Conservation (phyloP, 2,797 vertebrate genomes). For the Micropoecilia bifurca region DNA sequence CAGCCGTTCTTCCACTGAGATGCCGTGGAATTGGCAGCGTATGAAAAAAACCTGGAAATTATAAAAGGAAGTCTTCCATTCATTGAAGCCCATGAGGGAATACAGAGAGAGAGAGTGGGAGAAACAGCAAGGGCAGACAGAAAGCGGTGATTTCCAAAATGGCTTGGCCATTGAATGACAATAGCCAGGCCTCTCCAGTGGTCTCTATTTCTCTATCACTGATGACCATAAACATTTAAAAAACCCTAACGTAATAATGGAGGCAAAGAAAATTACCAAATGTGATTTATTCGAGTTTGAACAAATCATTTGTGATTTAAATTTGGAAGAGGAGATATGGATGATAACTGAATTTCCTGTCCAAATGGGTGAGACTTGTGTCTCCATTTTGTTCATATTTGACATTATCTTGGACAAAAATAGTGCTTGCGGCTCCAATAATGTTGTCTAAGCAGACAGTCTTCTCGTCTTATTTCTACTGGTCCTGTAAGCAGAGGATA, state of each 20-base stretch:
- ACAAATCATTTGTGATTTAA: constrained; percentile 71
- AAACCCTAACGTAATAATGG: constrained; percentile 60
- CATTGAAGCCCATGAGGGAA: constrained; percentile 80
- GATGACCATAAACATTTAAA: constrained; percentile 49
- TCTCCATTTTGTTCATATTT: constrained; percentile 17
- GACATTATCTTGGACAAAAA: constrained; percentile 19
- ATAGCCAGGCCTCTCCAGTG: constrained; percentile 78
- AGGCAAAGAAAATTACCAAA: constrained; percentile 70
- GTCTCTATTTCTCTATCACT: constrained; percentile 59
- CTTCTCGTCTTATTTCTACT: constrained; percentile 8
- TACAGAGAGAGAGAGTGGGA: constrained; percentile 63
- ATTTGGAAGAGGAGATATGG: constrained; percentile 73
- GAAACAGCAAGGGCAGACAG: constrained; percentile 73
- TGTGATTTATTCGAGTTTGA: constrained; percentile 76
- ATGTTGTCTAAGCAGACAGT: constrained; percentile 25
- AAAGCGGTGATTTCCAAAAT: constrained; percentile 77
- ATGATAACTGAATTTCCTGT: constrained; percentile 66
- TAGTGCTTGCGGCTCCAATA: constrained; percentile 16
- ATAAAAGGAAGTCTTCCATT: constrained; percentile 85
- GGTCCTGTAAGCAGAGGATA: constrained; percentile 6
- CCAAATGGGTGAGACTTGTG: constrained; percentile 46
- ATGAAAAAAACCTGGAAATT: constrained; percentile 78
- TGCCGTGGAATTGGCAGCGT: constrained; percentile 58
- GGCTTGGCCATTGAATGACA: constrained; percentile 86
- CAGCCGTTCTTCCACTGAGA: constrained; percentile 39